Conservation (phyloP, 2,113 vertebrate species). For the Hippolais icterina region DNA sequence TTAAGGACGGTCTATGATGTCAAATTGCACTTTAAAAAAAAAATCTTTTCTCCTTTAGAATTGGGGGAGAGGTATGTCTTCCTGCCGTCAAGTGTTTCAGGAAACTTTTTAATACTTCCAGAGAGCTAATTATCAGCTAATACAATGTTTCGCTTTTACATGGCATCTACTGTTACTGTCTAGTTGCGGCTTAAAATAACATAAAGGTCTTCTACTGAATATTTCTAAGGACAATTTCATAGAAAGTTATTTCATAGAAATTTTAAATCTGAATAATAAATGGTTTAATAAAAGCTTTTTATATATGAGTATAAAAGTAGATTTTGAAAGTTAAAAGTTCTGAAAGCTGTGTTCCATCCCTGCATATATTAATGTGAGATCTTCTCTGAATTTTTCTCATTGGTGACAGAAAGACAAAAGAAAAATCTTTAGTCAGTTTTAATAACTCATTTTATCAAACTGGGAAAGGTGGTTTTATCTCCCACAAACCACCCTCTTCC, state of each 20-base stretch:
- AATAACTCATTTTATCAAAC: neutral
- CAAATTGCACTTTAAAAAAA: neutral
- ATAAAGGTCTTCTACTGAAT: neutral
- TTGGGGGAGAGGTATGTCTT: neutral
- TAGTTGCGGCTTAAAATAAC: neutral
- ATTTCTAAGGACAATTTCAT: neutral
- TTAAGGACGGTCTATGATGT: neutral
- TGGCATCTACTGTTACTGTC: neutral
- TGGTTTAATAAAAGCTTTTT: neutral
- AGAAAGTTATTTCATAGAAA: neutral
- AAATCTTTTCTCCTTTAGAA: neutral
- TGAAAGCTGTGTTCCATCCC: neutral
- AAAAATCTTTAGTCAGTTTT: neutral
- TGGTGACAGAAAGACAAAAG: neutral
- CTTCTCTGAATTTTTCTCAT: neutral
- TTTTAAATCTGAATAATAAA: neutral
- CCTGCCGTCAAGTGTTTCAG: neutral
- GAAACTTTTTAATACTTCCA: neutral
- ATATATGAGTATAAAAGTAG: neutral
- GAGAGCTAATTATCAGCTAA: neutral
- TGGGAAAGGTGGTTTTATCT: neutral
- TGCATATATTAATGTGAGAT: neutral
- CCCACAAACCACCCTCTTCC: neutral
- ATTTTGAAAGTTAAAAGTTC: neutral
- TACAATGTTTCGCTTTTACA: neutral